Conservation (phyloP, 2,888 invertebrate genomes). For the Myopa tessellatipennis region DNA sequence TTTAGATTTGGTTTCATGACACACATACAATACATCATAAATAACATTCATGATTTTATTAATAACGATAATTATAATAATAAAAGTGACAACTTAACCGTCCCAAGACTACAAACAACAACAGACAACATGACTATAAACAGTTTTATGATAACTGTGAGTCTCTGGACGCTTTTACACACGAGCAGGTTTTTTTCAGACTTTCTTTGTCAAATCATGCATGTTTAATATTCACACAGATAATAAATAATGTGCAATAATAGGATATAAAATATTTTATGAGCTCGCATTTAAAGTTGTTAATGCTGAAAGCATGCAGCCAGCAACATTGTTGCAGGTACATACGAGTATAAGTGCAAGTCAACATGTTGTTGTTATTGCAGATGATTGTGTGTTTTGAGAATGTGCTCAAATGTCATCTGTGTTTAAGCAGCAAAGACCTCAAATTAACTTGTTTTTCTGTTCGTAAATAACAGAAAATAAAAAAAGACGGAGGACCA, state of each 20-base stretch:
- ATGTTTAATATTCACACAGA: constrained; percentile 8
- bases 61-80: not conserved
- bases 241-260: constrained; percentile 17
- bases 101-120: too few species aligned
- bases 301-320: not conserved
- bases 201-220: constrained; percentile 6
- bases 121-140: too few species aligned
- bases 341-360: not conserved
- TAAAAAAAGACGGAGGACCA: not conserved
- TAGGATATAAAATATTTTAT: constrained; percentile 21
- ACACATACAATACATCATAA: not conserved
- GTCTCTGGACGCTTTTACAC: not conserved
- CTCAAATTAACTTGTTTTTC: constrained; percentile 17
- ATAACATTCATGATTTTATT: not conserved
- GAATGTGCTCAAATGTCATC: not conserved
- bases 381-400: not conserved
- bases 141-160: too few species aligned
- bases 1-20: not conserved
- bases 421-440: constrained; percentile 3
- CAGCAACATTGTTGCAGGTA: constrained; percentile 15
- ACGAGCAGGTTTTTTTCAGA: not conserved
- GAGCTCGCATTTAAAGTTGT: not conserved
- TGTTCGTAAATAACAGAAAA: too few species aligned
- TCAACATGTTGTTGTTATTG: not conserved
- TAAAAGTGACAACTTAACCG: too few species aligned